Evolutionary conservation across 1,140 invertebrate species (phyloP), one percentile per base, ranked within the genome.

Genomic region (Homarus americanus): DNA sequence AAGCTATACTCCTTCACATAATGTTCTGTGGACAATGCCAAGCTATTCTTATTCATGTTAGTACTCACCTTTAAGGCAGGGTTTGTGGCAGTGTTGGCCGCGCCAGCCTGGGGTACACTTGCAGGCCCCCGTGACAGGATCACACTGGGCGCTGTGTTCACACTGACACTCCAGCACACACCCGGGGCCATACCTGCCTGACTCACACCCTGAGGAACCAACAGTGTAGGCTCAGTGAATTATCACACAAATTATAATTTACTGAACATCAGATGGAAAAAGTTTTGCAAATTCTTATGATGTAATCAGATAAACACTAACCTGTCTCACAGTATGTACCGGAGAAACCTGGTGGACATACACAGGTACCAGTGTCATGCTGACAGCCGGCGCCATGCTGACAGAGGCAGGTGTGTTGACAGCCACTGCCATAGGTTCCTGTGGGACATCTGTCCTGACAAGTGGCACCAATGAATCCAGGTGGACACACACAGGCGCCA

Each of bases 141-240:
- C 96, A 93, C 97, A 98, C 1, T 94, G 95, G 1, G 96, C 96
- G 34, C 95, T 96, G 93, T 98, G 97, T 89, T 96, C 93, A 94
- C 99, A 99, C 1, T 96, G 95, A 94, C 98, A 99, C 69, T 97
- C 95, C 28, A 96, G 96, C 90, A 96, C 96, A 93, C 98, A 99
- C 90, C 95, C 94, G 41, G 95, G 94, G 76, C 97, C 97, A 95
- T 96, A 98, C 93, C 95, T 95, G 20, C 96, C 96, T 2, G 94
- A 78, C 32, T 96, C 96, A 94, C 97, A 98, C 91, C 96, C 97
- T 97, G 93, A 40, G 94, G 93, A 92, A 97, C 98, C 36, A 84
- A 28, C 5, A 69, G 12, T 49, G 15, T 2, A 79, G n/a, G 34
- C 36, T 17, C n/a, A 49, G 10, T 41, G n/a, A 41, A 5, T 9